phyloP scores from a whole-genome alignment of 1,140 invertebrate species.

The Nomia melanderi region DNA sequence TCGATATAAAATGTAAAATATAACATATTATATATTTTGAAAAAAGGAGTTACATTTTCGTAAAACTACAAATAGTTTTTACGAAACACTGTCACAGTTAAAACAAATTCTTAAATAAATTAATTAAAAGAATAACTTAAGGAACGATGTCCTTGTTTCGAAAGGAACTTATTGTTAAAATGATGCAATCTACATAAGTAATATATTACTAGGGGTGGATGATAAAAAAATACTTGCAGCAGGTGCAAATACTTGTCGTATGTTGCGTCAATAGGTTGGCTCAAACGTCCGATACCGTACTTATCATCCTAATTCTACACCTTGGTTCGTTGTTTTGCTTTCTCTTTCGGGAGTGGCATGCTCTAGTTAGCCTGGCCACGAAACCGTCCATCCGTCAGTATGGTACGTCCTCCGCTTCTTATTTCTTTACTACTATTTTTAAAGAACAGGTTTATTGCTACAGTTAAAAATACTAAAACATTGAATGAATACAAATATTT shows the following conservation, averaged over 20 bases:
- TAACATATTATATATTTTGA: no score
- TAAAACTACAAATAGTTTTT: no score
- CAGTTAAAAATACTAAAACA: no score
- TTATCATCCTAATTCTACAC: conserved; percentile 58
- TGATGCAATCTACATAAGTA: not conserved
- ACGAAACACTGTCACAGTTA: not conserved
- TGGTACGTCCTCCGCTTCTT: conserved; percentile 44
- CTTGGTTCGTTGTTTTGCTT: conserved; percentile 80
- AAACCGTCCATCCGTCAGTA: conserved; percentile 53
- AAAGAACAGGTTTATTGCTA: no score
- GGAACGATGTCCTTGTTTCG: not conserved
- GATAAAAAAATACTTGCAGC: not conserved
- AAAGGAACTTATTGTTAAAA: not conserved
- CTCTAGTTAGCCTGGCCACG: conserved; percentile 76
- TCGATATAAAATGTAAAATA: no score
- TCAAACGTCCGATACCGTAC: conserved; percentile 44
- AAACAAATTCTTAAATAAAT: not conserved
- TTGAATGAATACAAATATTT: no score
- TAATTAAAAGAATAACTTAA: not conserved
- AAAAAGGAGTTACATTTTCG: no score
- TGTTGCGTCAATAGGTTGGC: conserved; percentile 9
- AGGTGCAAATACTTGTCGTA: conserved; percentile 1
- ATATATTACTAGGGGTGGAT: not conserved
- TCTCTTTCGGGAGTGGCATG: conserved; percentile 81
- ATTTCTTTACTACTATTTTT: conserved; percentile 4